A percentile compares a stretch with the other conserved stretches of the same genome.
These are phyloP conservation scores for Psittacula cyanocephala DNA, from an alignment of 2,113 vertebrate genomes.

Conservation along the genomic window DNA sequence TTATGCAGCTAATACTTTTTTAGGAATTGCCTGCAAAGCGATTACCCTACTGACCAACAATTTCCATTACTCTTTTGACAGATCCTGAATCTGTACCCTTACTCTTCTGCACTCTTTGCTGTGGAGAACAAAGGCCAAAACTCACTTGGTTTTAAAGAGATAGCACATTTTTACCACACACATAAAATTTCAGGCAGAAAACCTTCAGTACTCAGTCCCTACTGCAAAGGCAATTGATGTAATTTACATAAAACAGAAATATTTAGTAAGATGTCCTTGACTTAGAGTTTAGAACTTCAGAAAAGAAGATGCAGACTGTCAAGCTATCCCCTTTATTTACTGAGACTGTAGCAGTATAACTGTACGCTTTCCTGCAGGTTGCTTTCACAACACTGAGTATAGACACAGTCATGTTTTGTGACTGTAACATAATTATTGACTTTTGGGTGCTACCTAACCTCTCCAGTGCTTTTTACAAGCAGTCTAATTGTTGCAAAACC, in stretches of 20 bases:
- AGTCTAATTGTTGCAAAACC: not conserved
- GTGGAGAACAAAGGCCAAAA: not conserved
- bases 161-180: not conserved
- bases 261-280: not conserved
- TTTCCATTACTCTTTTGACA: not conserved
- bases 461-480: not conserved
- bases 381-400: not conserved
- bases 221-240: not conserved
- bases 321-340: not conserved
- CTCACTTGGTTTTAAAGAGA: not conserved
- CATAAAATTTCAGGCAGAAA: not conserved
- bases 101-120: not conserved
- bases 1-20: not conserved
- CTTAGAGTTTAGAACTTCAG: not conserved
- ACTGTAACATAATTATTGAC: rapidly evolving
- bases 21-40: not conserved
- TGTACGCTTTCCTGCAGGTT: not conserved
- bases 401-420: not conserved
- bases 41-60: not conserved
- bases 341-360: not conserved
- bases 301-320: no score
- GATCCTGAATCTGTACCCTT: not conserved
- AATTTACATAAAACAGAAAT: not conserved
- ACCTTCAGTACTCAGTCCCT: not conserved
- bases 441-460: not conserved